Base-by-base conservation (phyloP, 2,113 vertebrate species). In the Nestor notabilis region DNA sequence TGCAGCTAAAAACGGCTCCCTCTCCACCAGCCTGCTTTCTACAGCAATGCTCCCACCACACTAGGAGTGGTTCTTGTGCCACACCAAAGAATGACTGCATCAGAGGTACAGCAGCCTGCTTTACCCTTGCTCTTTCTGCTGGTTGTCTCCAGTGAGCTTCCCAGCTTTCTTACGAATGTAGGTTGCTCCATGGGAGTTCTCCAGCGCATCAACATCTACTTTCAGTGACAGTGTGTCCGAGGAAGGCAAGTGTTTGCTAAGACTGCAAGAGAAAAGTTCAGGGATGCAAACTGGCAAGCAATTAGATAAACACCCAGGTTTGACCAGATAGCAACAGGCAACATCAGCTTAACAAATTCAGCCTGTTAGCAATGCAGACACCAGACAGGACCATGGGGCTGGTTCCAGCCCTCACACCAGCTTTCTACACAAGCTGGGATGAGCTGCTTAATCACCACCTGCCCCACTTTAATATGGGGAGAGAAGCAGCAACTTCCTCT, bases 181-280 rank as follows among this genome's bases (percentile, higher is more conserved):
- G 0, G 99, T 99, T 81, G 99, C 99, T 84, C 99, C 99, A 46
- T 99, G 99, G n/a, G 99, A 99, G 97, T 99, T 99, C 98, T 99
- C 99, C 96, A 99, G 98, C 20, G 99, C 99, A 55, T 99, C 99
- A 13, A 99, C 99, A 46, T 99, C 99, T 61, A 99, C 99, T 55
- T 99, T 99, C 76, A 99, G 98, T 65, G 99, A 99, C 99, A 99
- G 98, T 39, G 98, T 98, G 83, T 99, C 99, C 0, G 99, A 99
- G 1, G 99, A 99, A 5, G 99, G 99, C 37, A 99, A 98, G 95
- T 99, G 99, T 94, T 99, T 99, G 96, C 99, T 99, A 90, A 99
- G 98, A 95, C 99, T 99, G 97, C 11, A 33, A 61, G 31, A 75
- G 61, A 47, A 70, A 43, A 78, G 95, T 95, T 98, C 95, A 99